Evolutionary conservation across 1,140 invertebrate species (phyloP), one percentile per base, ranked within the genome.

Genomic region (Caenorhabditis tropicalis): DNA sequence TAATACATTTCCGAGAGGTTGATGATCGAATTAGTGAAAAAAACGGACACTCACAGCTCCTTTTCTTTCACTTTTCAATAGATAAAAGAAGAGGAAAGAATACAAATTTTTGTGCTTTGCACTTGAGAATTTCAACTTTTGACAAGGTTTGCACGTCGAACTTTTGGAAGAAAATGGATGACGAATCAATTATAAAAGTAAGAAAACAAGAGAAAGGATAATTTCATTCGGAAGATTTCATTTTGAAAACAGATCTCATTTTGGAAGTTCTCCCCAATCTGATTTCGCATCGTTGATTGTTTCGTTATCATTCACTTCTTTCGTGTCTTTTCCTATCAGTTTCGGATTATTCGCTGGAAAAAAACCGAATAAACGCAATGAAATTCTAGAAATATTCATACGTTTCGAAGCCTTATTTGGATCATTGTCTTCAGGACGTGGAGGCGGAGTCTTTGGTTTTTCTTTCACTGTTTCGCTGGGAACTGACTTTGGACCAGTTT

Each of bases 261-360:
- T 29, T 15, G 65, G 65, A 46, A 43, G 65, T 12, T 74, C 65
- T 74, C 65, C 65, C 65, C 65, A 74, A 24, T 74, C 65, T 24
- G 65, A 74, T n/a, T 74, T 74, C 24, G 65, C 65, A 43, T 74
- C 65, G 27, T 74, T 74, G n/a, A 74, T 74, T 7, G 65, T 74
- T n/a, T 74, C 65, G n/a, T 74, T 74, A 24, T 74, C 65, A 43
- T 43, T 74, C 6, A 36, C 65, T 1, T 74, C 65, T 12, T 36
- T 31, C 0, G 65, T n/a, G n/a, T n/a, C n/a, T n/a, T n/a, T n/a
- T n/a, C n/a, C 19, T 19, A 21, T 36, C 65, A 74, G 21, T 21
- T 39, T 12, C 3, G 65, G 65, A 9, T 39, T 36, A 43, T 39
- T 39, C 0, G 65, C 65, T 74, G 65, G 24, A 74, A 74, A 33